Evolutionary conservation across 1,140 invertebrate species (phyloP).

Genomic region (Drosophila mojavensis): DNA sequence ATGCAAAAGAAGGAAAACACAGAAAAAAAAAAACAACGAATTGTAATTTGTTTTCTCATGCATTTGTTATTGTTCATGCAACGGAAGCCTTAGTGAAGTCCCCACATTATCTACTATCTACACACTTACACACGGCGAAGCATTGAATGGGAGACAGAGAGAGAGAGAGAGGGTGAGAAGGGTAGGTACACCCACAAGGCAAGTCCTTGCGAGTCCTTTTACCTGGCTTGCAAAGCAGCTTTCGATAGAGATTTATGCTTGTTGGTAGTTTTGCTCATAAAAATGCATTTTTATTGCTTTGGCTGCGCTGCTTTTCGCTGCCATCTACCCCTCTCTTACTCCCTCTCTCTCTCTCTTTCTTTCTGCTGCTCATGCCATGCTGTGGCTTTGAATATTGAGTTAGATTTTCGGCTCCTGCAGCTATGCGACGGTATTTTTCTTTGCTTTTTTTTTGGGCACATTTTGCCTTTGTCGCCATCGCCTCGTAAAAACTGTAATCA

Average conservation of each 20-base stretch:
- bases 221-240: conserved; percentile 69
- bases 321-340: not conserved
- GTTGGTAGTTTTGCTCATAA: conserved; percentile 83
- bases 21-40: conserved; percentile 47
- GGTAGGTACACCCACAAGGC: conserved; percentile 7
- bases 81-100: conserved; percentile 75
- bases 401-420: conserved; percentile 61
- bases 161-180: not conserved
- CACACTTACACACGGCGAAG: conserved; percentile 15
- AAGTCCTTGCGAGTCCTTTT: conserved; percentile 33
- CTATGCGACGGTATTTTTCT: conserved; percentile 35
- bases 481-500: conserved; percentile 82
- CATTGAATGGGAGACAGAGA: not conserved
- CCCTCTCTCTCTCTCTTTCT: not conserved
- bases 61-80: conserved; percentile 79
- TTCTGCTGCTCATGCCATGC: not conserved
- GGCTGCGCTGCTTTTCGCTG: conserved; percentile 60
- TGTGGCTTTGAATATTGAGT: conserved; percentile 79
- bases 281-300: conserved; percentile 82
- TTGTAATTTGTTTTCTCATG: conserved; percentile 82
- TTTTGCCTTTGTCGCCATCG: conserved; percentile 62
- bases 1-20: not conserved
- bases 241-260: conserved; percentile 83
- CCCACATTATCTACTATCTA: conserved; percentile 77
- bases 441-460: conserved; percentile 42